Percentiles rank a stretch among this genome's conserved stretches.
Evolutionary conservation across 2,888 invertebrate genomes (phyloP).

Genomic region (Ophonus ardosiacus): DNA sequence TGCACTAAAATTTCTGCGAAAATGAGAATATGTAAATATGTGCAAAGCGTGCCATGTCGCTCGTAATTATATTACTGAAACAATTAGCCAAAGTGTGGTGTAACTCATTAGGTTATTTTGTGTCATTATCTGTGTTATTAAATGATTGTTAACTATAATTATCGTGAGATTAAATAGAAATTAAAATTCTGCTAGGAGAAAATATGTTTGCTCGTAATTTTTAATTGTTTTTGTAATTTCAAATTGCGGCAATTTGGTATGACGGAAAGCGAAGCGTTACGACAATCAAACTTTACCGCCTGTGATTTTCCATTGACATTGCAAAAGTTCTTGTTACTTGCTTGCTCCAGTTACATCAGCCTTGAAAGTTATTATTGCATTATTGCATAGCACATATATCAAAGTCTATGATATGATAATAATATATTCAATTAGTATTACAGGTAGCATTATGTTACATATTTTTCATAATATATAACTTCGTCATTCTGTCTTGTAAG

Average conservation of each 20-base stretch:
- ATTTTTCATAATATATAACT: too few species aligned
- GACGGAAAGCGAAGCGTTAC: slow-evolving; percentile 54
- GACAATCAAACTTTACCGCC: slow-evolving; percentile 52
- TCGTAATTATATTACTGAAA: slow-evolving; percentile 57
- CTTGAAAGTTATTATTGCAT: not conserved
- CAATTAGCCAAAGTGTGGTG: slow-evolving; percentile 62
- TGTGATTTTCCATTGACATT: not conserved
- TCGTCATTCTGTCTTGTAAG: too few species aligned
- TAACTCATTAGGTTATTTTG: slow-evolving; percentile 63
- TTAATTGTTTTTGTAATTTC: slow-evolving; percentile 19
- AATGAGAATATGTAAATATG: slow-evolving; percentile 47
- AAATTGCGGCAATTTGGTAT: slow-evolving; percentile 46
- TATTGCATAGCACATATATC: not conserved
- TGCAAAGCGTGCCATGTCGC: slow-evolving; percentile 37
- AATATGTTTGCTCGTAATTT: slow-evolving; percentile 15
- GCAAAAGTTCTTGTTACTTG: not conserved
- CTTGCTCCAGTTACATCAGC: not conserved
- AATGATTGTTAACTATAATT: slow-evolving; percentile 62
- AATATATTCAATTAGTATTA: not conserved
- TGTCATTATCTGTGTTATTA: slow-evolving; percentile 62
- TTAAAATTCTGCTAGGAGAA: slow-evolving; percentile 43
- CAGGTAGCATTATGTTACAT: too few species aligned
- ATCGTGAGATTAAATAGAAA: slow-evolving; percentile 59
- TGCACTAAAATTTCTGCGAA: slow-evolving; percentile 7
- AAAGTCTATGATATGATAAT: not conserved